Conservation (phyloP, 2,888 invertebrate species). For the Eristalinus aeneus region DNA sequence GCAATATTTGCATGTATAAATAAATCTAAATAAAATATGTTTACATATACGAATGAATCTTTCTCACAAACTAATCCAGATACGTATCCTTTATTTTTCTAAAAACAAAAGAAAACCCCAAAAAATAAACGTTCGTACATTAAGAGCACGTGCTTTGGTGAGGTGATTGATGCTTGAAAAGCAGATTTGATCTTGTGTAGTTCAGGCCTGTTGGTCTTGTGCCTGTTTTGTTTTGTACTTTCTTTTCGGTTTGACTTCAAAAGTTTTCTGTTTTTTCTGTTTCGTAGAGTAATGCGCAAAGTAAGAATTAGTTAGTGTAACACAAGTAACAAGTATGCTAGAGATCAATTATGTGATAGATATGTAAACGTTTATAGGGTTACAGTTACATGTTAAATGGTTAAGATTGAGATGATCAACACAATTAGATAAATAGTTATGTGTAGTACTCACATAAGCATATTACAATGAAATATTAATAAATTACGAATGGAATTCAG, state of each 20-base stretch:
- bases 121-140: background rate
- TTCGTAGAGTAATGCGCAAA: slow-evolving; percentile 56
- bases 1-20: slow-evolving; percentile 66
- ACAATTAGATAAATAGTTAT: slow-evolving; percentile 54
- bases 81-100: slow-evolving; percentile 40
- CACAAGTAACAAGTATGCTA: slow-evolving; percentile 30
- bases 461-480: slow-evolving; percentile 41
- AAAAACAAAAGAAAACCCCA: background rate
- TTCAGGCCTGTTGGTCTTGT: background rate
- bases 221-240: background rate
- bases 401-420: slow-evolving; percentile 25
- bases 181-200: background rate
- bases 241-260: background rate
- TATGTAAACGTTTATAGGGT: slow-evolving; percentile 33
- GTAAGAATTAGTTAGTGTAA: slow-evolving; percentile 27
- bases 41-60: slow-evolving; percentile 7
- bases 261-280: background rate
- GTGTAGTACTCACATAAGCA: slow-evolving; percentile 24
- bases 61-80: background rate
- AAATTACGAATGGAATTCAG: slow-evolving; percentile 43
- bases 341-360: slow-evolving; percentile 68
- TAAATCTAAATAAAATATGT: slow-evolving; percentile 26
- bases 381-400: slow-evolving; percentile 26
- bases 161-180: background rate
- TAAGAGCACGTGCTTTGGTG: background rate